Evolutionary conservation across 1,140 invertebrate genomes (phyloP), one percentile per base, ranked within the genome.

Genomic region (Cheumatopsyche charites): DNA sequence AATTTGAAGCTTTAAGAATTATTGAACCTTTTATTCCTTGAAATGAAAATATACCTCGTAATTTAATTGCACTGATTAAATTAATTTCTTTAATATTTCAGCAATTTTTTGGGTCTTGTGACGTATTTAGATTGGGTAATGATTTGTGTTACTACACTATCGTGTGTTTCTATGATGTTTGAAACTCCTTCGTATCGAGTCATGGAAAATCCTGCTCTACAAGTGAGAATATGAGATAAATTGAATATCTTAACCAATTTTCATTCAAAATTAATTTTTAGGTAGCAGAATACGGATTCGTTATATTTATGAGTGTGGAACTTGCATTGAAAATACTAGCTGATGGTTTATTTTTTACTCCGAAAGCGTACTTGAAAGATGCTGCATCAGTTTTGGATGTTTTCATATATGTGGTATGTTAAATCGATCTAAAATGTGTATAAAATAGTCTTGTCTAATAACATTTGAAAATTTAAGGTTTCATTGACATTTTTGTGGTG

Each of bases 61-160:
- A n/a, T n/a, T n/a, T n/a, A n/a, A n/a, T n/a, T n/a, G n/a, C n/a
- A n/a, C n/a, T n/a, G n/a, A n/a, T n/a, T n/a, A n/a, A n/a, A n/a
- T 26, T 23, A 23, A 36, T 36, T 36, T 36, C 3, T 36, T 62
- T 11, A 41, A n/a, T 75, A 75, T 42, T 78, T 69, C 82, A 98
- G 97, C 79, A 98, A 98, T 82, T 93, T 99, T 76, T 84, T 99
- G 6, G 97, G 98, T 0, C 86, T 99, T 21, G 97, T 99, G 4
- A 98, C 97, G 0, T 99, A 99, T 81, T 84, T 99, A 77, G 98
- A 99, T 81, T 99, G 98, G 98, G 90, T 98, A 0, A 99, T 99
- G 97, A 99, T 99, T 74, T 91, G 95, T 78, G 93, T 98, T 11
- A 99, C 98, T 0, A 98, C 97, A 0, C 82, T 99, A 0, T 98